Base-by-base conservation (phyloP, 2,797 vertebrate species). In the Chloroceryle amazona region DNA sequence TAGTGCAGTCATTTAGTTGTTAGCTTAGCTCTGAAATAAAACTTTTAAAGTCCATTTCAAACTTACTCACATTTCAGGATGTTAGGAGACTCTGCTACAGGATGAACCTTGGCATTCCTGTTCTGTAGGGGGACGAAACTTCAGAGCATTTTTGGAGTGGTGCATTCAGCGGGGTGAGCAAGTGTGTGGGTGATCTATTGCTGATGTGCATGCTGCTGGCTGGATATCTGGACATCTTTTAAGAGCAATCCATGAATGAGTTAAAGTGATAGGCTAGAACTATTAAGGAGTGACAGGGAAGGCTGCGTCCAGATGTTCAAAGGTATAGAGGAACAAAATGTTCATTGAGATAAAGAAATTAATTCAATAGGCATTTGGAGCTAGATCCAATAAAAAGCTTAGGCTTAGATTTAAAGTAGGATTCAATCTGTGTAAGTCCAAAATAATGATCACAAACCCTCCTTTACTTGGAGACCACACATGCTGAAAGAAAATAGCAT, bases 311-410 rank as follows among this genome's bases (percentile, higher is more conserved):
- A 52, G 78, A 16, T 67, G 29, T 68, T 89, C 46, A 54, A 87
- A 63, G 25, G 18, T 65, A 68, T 68, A 37, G 44, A 89, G 35
- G 12, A 86, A 28, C 6, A 84, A 93, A 96, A 92, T 37, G 19
- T 66, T 79, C 23, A 54, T 46, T 66, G 76, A 86, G 28, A 65
- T 79, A 66, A 89, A 88, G 10, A 86, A 91, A 83, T 72, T 42
- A 39, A 85, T 93, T 93, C 57, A 81, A 39, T 46, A 86, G 13
- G 29, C 11, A 44, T 93, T 86, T 75, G 28, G 42, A 86, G 26
- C 37, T 81, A 72, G 54, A 81, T 62, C 72, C n/a, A 86, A 90
- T 89, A 94, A 90, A 96, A 84, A 86, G 10, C 35, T 94, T 84
- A 93, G 49, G 26, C 52, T 93, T 90, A 85, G 21, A 80, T n/a